phyloP scores from a whole-genome alignment of 2,888 invertebrate genomes.

The Tetrapedia diversipes region DNA sequence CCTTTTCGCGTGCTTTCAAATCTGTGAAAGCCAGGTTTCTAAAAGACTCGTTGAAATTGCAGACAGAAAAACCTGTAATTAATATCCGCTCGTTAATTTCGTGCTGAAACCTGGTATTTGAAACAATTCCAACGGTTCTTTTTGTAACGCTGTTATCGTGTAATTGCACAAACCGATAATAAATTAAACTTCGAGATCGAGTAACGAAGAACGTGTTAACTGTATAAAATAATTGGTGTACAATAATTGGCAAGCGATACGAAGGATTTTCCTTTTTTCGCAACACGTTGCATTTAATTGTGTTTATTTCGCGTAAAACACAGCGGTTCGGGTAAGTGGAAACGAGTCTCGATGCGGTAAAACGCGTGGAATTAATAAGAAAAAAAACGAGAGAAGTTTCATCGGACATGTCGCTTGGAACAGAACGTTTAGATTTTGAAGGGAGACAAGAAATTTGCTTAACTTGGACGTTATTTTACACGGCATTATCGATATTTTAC shows the following conservation, averaged over 20 bases:
- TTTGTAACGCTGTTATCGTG: not conserved
- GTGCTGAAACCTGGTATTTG: not conserved
- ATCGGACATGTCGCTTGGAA: not conserved
- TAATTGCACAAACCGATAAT: not conserved
- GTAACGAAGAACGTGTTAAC: not conserved
- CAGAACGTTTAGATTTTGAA: not conserved
- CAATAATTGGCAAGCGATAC: not conserved
- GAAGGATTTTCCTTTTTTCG: not conserved
- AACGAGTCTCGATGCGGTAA: constrained; percentile 11
- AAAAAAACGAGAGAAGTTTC: not conserved
- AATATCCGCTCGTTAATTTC: not conserved
- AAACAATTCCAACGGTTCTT: not conserved
- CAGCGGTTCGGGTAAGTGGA: constrained; percentile 8
- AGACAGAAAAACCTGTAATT: not conserved
- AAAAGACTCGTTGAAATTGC: constrained; percentile 1
- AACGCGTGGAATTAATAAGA: no score
- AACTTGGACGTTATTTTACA: not conserved
- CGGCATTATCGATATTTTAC: constrained; percentile 6
- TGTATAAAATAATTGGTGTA: not conserved
- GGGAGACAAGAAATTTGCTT: not conserved
- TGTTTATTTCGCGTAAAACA: not conserved
- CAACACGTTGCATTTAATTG: not conserved
- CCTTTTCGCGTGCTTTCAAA: constrained; percentile 44
- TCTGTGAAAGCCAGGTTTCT: constrained; percentile 36
- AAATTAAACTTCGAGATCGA: constrained; percentile 1